Percentiles rank a stretch among this genome's conserved stretches.
phyloP scores from a whole-genome alignment of 2,888 invertebrate genomes.

The Tetragnatha montana region DNA sequence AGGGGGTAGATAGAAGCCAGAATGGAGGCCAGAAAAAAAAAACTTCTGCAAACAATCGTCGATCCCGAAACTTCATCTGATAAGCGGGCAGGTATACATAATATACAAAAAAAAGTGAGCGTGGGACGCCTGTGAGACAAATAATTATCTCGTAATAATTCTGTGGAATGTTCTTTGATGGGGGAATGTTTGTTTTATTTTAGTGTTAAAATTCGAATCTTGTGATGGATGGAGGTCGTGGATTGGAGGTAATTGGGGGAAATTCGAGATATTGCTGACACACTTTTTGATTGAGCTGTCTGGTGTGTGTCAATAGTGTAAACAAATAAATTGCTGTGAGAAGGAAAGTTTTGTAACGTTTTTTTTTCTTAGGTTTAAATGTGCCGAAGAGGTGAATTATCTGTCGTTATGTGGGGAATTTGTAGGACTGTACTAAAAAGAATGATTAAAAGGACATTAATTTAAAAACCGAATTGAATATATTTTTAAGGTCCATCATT shows the following conservation, averaged over 20 bases:
- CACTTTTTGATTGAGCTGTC: not conserved
- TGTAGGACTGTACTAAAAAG: too few species aligned
- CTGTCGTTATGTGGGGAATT: too few species aligned
- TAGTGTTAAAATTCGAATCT: not conserved
- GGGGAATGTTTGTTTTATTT: not conserved
- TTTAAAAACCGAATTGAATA: too few species aligned
- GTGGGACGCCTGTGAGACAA: constrained; percentile 41
- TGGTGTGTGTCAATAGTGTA: not conserved
- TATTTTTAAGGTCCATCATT: too few species aligned
- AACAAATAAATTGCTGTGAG: not conserved
- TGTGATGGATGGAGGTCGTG: not conserved
- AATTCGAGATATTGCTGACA: not conserved
- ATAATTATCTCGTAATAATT: not conserved
- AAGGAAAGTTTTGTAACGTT: not conserved
- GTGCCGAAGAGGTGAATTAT: too few species aligned
- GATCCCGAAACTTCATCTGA: constrained; percentile 64
- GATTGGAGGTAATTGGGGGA: not conserved
- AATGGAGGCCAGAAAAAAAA: constrained; percentile 54
- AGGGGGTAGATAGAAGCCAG: constrained; percentile 36
- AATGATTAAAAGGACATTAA: too few species aligned
- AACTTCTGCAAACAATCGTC: constrained; percentile 49
- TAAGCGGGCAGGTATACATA: constrained; percentile 48
- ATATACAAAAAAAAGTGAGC: constrained; percentile 15
- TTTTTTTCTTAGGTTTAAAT: not conserved
- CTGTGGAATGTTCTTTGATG: not conserved